Conservation (phyloP, 2,113 vertebrate genomes). For the Raja brachyura region DNA sequence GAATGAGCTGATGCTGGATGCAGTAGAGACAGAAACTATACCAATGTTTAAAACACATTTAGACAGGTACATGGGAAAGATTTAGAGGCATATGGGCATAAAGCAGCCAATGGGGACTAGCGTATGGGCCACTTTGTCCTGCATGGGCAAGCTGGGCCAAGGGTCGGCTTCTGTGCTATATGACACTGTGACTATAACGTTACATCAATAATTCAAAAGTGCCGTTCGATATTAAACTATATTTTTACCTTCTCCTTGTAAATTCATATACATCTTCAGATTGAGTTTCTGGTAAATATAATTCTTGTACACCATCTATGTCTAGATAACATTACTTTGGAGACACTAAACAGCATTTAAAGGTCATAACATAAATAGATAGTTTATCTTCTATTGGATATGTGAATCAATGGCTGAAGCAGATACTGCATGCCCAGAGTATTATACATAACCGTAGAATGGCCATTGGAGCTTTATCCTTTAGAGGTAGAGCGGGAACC, state of each 20-base stretch:
- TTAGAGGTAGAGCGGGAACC: too few relatives aligned
- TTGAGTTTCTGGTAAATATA: neutral
- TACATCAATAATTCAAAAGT: neutral
- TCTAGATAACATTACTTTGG: neutral
- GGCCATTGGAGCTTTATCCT: neutral
- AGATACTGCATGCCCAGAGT: neutral
- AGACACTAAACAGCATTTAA: neutral
- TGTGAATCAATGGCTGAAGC: neutral
- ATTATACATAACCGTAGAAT: neutral
- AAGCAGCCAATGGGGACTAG: too few relatives aligned
- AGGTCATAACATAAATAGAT: neutral
- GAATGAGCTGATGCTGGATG: too few relatives aligned
- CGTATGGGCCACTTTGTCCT: too few relatives aligned
- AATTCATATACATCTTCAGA: neutral
- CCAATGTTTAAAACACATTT: too few relatives aligned
- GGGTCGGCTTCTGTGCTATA: too few relatives aligned
- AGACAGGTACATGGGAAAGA: too few relatives aligned
- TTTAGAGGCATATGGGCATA: too few relatives aligned
- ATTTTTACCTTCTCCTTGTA: neutral
- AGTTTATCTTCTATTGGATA: neutral
- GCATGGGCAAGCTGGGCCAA: too few relatives aligned
- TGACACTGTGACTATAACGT: neutral
- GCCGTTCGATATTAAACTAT: neutral
- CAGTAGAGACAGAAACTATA: too few relatives aligned
- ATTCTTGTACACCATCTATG: neutral